Base-by-base conservation (phyloP, 2,888 invertebrate genomes). In the Leucophenga montana region DNA sequence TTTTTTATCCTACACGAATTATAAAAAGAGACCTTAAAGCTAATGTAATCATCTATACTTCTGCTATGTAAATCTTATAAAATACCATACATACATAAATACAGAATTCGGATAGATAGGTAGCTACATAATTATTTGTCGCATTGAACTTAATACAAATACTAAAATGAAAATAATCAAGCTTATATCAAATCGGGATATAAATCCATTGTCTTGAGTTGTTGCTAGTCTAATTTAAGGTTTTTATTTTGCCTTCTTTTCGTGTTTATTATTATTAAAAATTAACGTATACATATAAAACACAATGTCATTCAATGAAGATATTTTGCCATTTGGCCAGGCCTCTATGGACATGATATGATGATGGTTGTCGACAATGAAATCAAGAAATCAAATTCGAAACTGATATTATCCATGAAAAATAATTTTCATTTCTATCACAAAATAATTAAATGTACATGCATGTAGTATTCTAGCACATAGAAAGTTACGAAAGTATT, bases 191-290 rank as follows among this genome's bases (percentile, higher is more conserved):
- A 39, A 39, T 39, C 39, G 39, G 39, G 11, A 11, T 39, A 39
- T 8, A 39, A 39, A 39, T 39, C 39, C 39, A 39, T 8, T 39
- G 39, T 39, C 39, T 39, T 39, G 39, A 39, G 39, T 39, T 8
- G 33, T 33, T 8, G 8, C 39, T 39, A 39, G 39, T 39, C 39
- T 39, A 39, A 3, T 39, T 11, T 39, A 76, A 76, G 77, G 79
- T 75, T 77, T 78, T 75, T 77, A 72, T 73, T 77, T 68, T 62
- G 61, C 62, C 72, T 73, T 48, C 66, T 59, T 73, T 70, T 59
- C 33, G 50, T 31, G 33, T 59, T 31, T 4, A n/a, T 59, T 3
- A n/a, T 59, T 59, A 59, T 59, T 31, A 59, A n/a, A 18, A 18
- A 18, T 20, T 64, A 64, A 64, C 62, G 62, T 64, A 64, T 64